A percentile compares a stretch with the other conserved stretches of the same genome.
Conservation (phyloP, 2,888 invertebrate genomes). For the Neocrepidodera transversa region DNA sequence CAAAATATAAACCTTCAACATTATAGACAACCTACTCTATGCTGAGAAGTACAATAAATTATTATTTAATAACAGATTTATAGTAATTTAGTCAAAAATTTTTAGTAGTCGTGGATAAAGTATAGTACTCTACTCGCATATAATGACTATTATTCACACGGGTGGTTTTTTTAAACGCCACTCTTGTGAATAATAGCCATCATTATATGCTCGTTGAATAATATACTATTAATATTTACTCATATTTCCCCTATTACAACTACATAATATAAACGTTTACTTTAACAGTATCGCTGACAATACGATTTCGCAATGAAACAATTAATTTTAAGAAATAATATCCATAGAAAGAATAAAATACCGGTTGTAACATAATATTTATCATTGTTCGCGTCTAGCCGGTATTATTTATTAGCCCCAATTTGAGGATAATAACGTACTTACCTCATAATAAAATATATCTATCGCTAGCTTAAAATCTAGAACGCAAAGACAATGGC, state of each 20-base stretch:
- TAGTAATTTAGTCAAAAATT: too few species aligned
- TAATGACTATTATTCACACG: too few species aligned
- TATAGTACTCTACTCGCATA: too few species aligned
- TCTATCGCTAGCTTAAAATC: slow-evolving; percentile 29
- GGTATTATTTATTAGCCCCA: slow-evolving; percentile 30
- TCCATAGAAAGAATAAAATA: slow-evolving; percentile 21
- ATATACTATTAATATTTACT: too few species aligned
- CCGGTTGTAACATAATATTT: slow-evolving; percentile 30
- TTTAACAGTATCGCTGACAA: slow-evolving; percentile 13
- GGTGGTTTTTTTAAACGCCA: too few species aligned
- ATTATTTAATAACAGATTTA: too few species aligned
- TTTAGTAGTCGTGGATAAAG: too few species aligned
- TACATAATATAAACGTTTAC: slow-evolving; percentile 15
- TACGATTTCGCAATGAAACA: slow-evolving; percentile 19
- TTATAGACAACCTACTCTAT: too few species aligned
- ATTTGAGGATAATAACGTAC: slow-evolving; percentile 32
- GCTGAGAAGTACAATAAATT: too few species aligned
- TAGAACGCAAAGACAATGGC: slow-evolving; percentile 28
- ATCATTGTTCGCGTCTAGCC: slow-evolving; percentile 24
- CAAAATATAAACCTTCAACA: too few species aligned
- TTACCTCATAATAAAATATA: slow-evolving; percentile 27
- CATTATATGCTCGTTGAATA: too few species aligned
- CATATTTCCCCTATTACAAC: neutral
- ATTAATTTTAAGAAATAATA: slow-evolving; percentile 34
- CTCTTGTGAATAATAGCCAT: too few species aligned